Evolutionary conservation across 1,140 invertebrate genomes (phyloP), one percentile per base, ranked within the genome.

Genomic region (Vanessa tameamea): DNA sequence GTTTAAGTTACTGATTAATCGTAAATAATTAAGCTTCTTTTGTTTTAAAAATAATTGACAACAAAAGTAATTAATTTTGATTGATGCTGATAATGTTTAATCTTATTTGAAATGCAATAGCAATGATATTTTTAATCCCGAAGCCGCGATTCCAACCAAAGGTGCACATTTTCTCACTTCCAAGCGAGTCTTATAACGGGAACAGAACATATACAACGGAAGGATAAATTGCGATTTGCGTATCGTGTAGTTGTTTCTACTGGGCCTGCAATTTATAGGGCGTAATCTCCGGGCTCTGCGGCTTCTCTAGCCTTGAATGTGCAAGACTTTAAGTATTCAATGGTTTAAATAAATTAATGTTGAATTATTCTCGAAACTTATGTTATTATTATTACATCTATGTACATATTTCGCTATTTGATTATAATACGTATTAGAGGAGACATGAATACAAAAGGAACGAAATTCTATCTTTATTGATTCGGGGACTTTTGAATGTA

Each of bases 221-320:
- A 72, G 61, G 55, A 75, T 70, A 75, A 75, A 75, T 65, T 75
- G 73, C 47, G 73, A 70, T 75, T 75, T 70, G 73, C 73, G 67
- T 75, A 75, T 65, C 73, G 67, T 66, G 67, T 50, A 59, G 73
- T 75, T 64, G 73, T 75, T 75, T 57, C 73, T 69, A 31, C 15
- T 66, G 63, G 69, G 59, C 43, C 55, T 63, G 68, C 55, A 75
- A 75, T 75, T 75, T 75, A 75, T 75, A 64, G 53, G 69, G 66
- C 16, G 73, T 75, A 69, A 75, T 75, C 64, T 53, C 23, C 64
- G 68, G 61, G 53, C 67, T 69, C 55, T 69, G 57, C 31, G 31
- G 57, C 57, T 61, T 61, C 31, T 5, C 57, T 13, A 37, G 57
- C 13, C 4, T 37, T 61, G 14, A 61, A 61, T 2, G 16, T 23